phyloP scores from a whole-genome alignment of 2,113 vertebrate species.

The Oreochromis aureus region DNA sequence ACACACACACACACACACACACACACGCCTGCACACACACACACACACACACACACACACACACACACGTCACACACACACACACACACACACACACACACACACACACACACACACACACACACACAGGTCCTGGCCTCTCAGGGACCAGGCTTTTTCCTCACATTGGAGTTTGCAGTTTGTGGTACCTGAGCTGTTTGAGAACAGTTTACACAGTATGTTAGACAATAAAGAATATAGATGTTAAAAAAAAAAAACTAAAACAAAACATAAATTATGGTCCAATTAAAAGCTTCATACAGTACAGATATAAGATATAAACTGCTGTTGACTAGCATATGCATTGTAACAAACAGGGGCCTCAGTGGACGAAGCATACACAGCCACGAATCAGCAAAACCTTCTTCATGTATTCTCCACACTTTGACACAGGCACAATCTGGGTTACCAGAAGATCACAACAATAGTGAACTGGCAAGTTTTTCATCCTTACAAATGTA shows the following conservation, averaged over 20 bases:
- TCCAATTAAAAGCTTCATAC: not conserved
- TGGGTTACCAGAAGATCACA: not conserved
- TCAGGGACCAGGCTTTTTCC: not conserved
- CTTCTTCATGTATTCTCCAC: no score
- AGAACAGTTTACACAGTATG: not conserved
- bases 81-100: not conserved
- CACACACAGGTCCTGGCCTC: not conserved
- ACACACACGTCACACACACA: no score
- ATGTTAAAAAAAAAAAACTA: not conserved
- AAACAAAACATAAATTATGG: not conserved
- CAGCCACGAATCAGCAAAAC: not conserved
- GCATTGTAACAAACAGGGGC: not conserved
- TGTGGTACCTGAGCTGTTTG: not conserved
- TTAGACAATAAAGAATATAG: not conserved
- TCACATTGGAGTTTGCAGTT: not conserved
- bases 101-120: no score
- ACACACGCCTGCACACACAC: not conserved
- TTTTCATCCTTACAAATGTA: not conserved
- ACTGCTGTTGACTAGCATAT: accelerated
- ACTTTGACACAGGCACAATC: accelerated
- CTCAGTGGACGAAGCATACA: not conserved
- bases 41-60: not conserved
- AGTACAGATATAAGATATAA: not conserved
- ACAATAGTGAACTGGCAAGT: not conserved
- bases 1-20: not conserved